Base-by-base conservation (phyloP, 53 echinoderm and acorn worm genomes). In the Holothuria leucospilota region DNA sequence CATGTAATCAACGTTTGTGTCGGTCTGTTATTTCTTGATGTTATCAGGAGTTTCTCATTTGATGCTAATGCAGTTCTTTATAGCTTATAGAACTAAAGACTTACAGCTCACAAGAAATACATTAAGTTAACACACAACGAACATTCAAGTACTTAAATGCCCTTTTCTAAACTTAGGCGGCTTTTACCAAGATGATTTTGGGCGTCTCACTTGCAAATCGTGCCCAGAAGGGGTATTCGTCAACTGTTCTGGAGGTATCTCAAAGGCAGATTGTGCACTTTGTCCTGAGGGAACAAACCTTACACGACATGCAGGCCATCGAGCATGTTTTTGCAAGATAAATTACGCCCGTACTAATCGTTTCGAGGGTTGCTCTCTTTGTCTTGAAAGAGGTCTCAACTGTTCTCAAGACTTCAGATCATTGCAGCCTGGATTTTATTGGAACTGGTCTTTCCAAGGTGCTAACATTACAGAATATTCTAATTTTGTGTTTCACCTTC, bases 261-360 rank as follows among this genome's bases (percentile, higher is more conserved):
- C 24, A 1, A 28, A 4, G 1, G 7, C 6, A 6, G 26, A 78
- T 11, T 78, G 78, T 29, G 27, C 26, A 8, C 25, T 27, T 6
- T 78, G 78, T 27, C 78, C 78, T 53, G 78, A 59, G 26, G 78
- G 78, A 78, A 78, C 78, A 25, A 18, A 78, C 10, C 28, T n/a
- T 11, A 26, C 20, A 3, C 25, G 7, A 56, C 59, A 59, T 18
- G 59, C 78, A 18, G 78, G 78, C 0, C 58, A 41, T 27, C 42
- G 78, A 24, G 78, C 78, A 13, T 78, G 78, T 16, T 78, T 78
- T 30, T 78, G 78, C 23, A 78, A 56, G 18, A 18, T 20, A 3
- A 11, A 56, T 18, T 59, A 27, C 51, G 15, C 28, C 27, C 28
- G 78, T 8, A 78, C 59, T 15, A 14, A 78, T 28, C 78, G 78